Conservation (phyloP, 1,140 invertebrate genomes). For the Drosophila bifasciata region DNA sequence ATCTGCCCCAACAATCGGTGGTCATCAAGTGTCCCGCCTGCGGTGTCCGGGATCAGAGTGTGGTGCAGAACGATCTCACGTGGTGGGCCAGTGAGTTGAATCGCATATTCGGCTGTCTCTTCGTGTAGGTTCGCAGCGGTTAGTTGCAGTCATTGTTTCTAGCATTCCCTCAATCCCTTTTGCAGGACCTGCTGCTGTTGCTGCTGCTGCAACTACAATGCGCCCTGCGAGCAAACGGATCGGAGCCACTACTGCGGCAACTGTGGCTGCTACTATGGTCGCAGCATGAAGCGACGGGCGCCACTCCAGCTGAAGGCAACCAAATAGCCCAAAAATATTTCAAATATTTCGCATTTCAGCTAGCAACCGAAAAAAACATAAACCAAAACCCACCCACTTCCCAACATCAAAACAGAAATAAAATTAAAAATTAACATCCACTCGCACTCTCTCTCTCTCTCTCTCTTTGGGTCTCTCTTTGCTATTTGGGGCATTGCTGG, state of each 20-base stretch:
- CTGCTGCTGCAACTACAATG: conserved; percentile 70
- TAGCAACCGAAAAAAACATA: not conserved
- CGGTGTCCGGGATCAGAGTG: conserved; percentile 58
- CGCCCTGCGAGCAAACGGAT: conserved; percentile 77
- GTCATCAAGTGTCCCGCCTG: conserved; percentile 72
- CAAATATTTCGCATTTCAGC: conserved; percentile 3
- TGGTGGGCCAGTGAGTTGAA: conserved; percentile 78
- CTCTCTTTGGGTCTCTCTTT: conserved; percentile 11
- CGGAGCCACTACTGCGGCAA: conserved; percentile 80
- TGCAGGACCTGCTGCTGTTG: conserved; percentile 73
- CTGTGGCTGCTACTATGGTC: conserved; percentile 79
- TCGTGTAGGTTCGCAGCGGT: conserved; percentile 58
- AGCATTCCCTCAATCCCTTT: conserved; percentile 4
- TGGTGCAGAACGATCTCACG: conserved; percentile 74
- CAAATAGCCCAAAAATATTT: conserved; percentile 17
- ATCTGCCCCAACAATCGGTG: conserved; percentile 65
- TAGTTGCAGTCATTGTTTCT: not conserved
- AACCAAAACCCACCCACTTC: conserved; percentile 23
- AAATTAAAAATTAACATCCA: conserved; percentile 20
- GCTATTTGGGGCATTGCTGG: not conserved
- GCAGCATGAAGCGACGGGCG: conserved; percentile 61
- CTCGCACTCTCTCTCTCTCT: conserved; percentile 1
- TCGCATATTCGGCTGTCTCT: conserved; percentile 75
- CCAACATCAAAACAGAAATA: conserved; percentile 31
- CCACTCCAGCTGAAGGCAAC: conserved; percentile 61